phyloP scores from a whole-genome alignment of 2,888 invertebrate genomes.

The Spisula solida region DNA sequence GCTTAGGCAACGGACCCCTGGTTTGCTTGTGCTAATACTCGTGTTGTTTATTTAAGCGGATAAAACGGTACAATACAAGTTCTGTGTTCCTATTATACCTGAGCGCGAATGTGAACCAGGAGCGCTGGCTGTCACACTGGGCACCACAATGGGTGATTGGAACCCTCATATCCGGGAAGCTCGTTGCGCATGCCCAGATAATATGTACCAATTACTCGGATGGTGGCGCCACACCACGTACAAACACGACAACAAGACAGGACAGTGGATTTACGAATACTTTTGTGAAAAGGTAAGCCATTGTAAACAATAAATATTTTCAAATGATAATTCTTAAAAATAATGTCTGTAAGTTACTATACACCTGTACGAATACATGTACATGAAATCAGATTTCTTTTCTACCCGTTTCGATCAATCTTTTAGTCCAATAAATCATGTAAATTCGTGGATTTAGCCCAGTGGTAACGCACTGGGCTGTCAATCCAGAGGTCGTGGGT shows the following conservation, averaged over 20 bases:
- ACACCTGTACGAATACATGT: no score
- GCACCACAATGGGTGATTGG: slow-evolving; percentile 75
- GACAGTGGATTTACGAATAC: slow-evolving; percentile 77
- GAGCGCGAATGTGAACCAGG: slow-evolving; percentile 67
- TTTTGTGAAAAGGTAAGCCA: slow-evolving; percentile 72
- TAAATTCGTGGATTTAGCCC: no score
- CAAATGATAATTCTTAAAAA: no score
- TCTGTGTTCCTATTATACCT: slow-evolving; percentile 73
- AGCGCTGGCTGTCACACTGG: slow-evolving; percentile 73
- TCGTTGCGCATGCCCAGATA: slow-evolving; percentile 75
- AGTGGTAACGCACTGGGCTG: no score
- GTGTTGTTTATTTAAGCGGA: slow-evolving; percentile 67
- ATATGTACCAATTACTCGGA: slow-evolving; percentile 71
- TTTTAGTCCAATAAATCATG: no score
- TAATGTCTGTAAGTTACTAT: no score
- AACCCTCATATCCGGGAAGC: slow-evolving; percentile 73
- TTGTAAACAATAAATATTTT: background rate
- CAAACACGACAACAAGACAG: slow-evolving; percentile 62
- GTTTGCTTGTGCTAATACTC: background rate
- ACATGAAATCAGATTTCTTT: no score
- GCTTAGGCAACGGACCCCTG: no score
- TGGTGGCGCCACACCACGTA: slow-evolving; percentile 72
- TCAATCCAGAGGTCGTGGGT: no score
- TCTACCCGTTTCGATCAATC: no score
- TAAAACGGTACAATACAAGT: slow-evolving; percentile 75